Percentiles rank a stretch among this genome's conserved stretches.
phyloP scores from a whole-genome alignment of 1,140 invertebrate species.

The Manduca sexta region DNA sequence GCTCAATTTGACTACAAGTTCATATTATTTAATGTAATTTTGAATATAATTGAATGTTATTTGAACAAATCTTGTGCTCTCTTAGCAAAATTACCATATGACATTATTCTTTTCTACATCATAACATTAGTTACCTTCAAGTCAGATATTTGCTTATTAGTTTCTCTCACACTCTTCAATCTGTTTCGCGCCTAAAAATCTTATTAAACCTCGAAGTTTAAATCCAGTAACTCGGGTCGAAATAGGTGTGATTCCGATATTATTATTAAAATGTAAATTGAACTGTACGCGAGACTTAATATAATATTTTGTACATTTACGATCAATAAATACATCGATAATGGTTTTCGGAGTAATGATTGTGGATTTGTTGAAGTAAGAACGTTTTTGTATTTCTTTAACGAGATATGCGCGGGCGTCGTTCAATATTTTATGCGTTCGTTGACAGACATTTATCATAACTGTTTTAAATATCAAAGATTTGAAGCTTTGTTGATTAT shows the following conservation, averaged over 20 bases:
- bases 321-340: slow-evolving; percentile 36
- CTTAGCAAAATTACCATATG: too few relatives aligned
- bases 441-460: slow-evolving; percentile 6
- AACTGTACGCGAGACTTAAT: slow-evolving; percentile 41
- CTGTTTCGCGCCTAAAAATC: background rate
- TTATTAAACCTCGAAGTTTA: background rate
- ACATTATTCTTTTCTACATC: too few relatives aligned
- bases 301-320: slow-evolving; percentile 41
- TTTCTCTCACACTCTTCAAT: too few relatives aligned
- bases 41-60: too few relatives aligned
- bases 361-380: slow-evolving; percentile 16
- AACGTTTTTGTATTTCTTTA: background rate
- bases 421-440: slow-evolving; percentile 3
- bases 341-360: slow-evolving; percentile 27
- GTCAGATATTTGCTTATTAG: too few relatives aligned
- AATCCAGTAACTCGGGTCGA: slow-evolving; percentile 17
- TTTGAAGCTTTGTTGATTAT: too few relatives aligned
- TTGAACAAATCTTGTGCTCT: too few relatives aligned
- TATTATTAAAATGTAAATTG: slow-evolving; percentile 52
- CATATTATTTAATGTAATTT: too few relatives aligned
- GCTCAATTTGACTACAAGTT: too few relatives aligned
- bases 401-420: too few relatives aligned
- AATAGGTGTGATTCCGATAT: slow-evolving; percentile 34
- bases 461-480: background rate
- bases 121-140: too few relatives aligned